Percentiles rank a stretch among this genome's conserved stretches.
Conservation (phyloP, 2,113 vertebrate genomes). For the Boleophthalmus pectinirostris region DNA sequence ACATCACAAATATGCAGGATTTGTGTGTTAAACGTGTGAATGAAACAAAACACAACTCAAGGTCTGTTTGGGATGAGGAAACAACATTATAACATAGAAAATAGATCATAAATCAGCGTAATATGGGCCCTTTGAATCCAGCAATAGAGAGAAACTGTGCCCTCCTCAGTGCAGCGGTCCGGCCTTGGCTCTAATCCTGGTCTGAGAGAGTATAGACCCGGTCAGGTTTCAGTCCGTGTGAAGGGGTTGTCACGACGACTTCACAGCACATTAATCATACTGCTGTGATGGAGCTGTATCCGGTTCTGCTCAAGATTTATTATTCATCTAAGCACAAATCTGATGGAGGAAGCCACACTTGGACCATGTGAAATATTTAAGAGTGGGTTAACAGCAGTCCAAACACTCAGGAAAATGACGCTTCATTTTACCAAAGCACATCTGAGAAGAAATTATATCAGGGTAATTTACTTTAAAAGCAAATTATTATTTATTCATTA, state of each 20-base stretch:
- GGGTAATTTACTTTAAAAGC: no score
- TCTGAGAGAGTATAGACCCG: constrained; percentile 47
- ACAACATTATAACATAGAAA: no score
- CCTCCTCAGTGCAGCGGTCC: not conserved
- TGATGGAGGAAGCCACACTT: constrained; percentile 45
- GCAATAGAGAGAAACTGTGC: not conserved
- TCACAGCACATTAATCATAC: constrained; percentile 70
- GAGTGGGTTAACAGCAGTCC: constrained; percentile 23
- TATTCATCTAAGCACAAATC: constrained; percentile 63
- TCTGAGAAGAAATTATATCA: no score
- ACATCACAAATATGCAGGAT: no score
- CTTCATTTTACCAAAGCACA: no score
- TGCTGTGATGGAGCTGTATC: constrained; percentile 47
- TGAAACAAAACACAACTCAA: no score
- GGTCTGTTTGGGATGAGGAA: no score
- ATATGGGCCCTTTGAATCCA: no score
- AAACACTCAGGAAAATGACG: not conserved
- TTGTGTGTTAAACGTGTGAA: no score
- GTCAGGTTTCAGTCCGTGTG: constrained; percentile 56
- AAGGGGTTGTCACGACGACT: constrained; percentile 59
- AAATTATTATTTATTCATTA: no score
- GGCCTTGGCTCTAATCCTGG: constrained; percentile 10
- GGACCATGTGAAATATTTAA: constrained; percentile 43
- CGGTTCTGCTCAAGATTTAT: constrained; percentile 50
- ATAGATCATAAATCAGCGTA: no score